phyloP scores from a whole-genome alignment of 2,888 invertebrate genomes.

The Eulithis testata region DNA sequence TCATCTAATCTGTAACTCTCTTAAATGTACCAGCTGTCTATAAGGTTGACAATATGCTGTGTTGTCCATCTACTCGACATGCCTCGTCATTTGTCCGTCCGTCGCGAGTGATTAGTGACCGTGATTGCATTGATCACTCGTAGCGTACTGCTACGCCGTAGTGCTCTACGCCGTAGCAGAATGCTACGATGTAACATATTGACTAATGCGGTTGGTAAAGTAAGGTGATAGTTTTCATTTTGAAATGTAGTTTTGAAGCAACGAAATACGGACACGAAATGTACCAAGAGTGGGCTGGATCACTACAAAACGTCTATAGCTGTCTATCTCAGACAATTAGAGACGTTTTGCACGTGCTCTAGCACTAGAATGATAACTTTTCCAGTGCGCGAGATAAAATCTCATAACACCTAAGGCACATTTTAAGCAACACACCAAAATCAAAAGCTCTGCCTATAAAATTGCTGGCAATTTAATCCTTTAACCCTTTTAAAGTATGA shows the following conservation, averaged over 20 bases:
- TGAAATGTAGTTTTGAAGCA: no score
- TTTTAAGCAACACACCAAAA: slow-evolving; percentile 27
- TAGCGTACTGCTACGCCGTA: slow-evolving; percentile 23
- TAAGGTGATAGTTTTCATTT: not conserved
- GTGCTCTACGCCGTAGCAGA: slow-evolving; percentile 12
- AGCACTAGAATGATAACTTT: no score
- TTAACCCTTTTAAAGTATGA: slow-evolving; percentile 73
- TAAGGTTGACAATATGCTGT: slow-evolving; percentile 1
- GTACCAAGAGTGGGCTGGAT: no score
- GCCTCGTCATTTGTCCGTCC: slow-evolving; percentile 58
- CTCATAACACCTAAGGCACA: not conserved
- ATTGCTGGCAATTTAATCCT: slow-evolving; percentile 37
- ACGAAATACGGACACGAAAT: no score
- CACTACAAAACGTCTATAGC: no score
- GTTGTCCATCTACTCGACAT: slow-evolving; percentile 44
- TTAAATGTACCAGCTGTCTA: slow-evolving; percentile 19
- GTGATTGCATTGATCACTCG: slow-evolving; percentile 70
- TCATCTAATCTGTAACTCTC: no score
- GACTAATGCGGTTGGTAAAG: slow-evolving; percentile 31
- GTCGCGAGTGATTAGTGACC: slow-evolving; percentile 65
- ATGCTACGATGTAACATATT: slow-evolving; percentile 24
- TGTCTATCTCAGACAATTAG: no score
- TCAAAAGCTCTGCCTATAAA: slow-evolving; percentile 16
- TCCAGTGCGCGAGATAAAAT: no score
- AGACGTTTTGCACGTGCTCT: no score